Conservation (phyloP, 2,113 vertebrate species). For the Apodemus speciosus region DNA sequence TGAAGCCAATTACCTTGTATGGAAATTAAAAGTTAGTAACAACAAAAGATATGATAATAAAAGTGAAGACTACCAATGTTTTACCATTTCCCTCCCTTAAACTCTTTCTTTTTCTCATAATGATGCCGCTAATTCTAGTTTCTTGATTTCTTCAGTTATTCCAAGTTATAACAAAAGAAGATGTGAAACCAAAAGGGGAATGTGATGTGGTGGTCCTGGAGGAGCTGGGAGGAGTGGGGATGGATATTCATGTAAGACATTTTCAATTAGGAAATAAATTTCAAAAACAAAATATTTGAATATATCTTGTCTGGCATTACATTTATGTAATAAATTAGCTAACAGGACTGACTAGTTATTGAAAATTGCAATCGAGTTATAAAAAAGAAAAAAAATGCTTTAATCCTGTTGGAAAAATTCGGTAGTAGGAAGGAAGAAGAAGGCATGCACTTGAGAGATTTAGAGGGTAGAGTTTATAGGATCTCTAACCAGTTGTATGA, state of each 20-base stretch:
- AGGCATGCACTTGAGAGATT: not conserved
- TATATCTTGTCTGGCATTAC: not conserved
- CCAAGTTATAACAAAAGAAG: not conserved
- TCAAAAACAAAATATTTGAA: not conserved
- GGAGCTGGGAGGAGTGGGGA: not conserved
- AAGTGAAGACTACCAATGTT: not conserved
- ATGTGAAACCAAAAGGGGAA: not conserved
- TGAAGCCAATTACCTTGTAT: not conserved
- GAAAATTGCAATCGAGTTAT: not conserved
- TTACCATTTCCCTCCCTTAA: not conserved
- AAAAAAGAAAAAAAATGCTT: not conserved
- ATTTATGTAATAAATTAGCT: not conserved
- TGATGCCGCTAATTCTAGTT: not conserved
- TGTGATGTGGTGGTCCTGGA: not conserved
- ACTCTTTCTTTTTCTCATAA: not conserved
- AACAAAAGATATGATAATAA: not conserved
- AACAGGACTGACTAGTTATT: not conserved
- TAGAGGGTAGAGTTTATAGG: not conserved
- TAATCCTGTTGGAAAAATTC: not conserved
- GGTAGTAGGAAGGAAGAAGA: not conserved
- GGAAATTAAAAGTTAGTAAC: not conserved
- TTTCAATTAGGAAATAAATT: not conserved
- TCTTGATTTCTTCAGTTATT: not conserved
- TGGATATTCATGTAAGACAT: not conserved
- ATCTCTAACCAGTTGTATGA: conserved; percentile 23